phyloP scores from a whole-genome alignment of 2,797 vertebrate genomes.

The Acipenser oxyrinchus region DNA sequence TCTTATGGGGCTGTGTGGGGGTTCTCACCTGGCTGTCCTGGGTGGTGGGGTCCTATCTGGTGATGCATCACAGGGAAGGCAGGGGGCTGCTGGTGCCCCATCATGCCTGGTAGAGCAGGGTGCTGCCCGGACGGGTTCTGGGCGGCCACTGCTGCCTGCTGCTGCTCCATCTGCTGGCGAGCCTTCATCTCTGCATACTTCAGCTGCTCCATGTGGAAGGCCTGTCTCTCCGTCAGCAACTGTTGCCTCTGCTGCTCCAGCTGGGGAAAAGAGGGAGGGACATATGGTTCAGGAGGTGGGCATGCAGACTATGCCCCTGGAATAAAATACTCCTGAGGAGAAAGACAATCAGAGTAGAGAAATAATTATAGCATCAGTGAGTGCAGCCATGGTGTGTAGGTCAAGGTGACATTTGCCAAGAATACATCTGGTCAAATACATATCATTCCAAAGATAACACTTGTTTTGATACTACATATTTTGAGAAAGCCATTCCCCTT shows the following conservation, averaged over 20 bases:
- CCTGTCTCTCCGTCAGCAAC: constrained; percentile 89
- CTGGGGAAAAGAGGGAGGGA: constrained; percentile 37
- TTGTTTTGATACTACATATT: no score
- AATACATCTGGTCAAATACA: not conserved
- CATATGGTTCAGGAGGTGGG: not conserved
- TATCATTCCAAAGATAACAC: no score
- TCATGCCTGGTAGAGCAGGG: constrained; percentile 55
- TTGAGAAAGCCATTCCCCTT: no score
- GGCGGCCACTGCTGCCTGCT: constrained; percentile 49
- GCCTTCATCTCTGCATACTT: constrained; percentile 90
- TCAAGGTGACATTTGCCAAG: not conserved
- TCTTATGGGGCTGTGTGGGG: not conserved
- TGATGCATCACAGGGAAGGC: constrained; percentile 86
- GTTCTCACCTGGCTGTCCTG: constrained; percentile 72
- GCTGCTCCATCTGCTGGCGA: constrained; percentile 92
- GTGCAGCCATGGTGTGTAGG: no score
- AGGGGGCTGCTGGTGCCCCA: constrained; percentile 66
- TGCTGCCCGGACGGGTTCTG: constrained; percentile 48
- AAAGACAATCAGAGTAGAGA: not conserved
- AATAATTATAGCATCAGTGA: not conserved
- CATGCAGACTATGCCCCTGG: no score
- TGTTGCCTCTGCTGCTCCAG: constrained; percentile 94
- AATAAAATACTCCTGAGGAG: not conserved
- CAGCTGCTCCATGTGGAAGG: constrained; percentile 99
- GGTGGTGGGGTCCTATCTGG: constrained; percentile 81